Evolutionary conservation across 1,140 invertebrate genomes (phyloP).

Genomic region (Orchesella cincta): DNA sequence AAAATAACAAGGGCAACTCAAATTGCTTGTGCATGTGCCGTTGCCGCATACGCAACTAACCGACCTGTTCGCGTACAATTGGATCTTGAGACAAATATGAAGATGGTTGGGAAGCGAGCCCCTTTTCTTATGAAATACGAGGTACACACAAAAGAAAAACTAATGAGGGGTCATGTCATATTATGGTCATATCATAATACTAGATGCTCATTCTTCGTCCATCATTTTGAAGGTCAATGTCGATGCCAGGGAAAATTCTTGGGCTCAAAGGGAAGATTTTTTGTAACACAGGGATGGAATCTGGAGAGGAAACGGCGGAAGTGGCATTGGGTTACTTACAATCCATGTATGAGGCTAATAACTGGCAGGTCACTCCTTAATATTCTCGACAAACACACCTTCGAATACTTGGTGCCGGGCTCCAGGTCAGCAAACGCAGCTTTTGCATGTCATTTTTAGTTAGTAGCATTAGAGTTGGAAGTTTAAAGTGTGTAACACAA

Average conservation of each 20-base stretch:
- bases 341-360: constrained; percentile 43
- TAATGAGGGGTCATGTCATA: too few species aligned
- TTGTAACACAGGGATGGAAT: constrained; percentile 65
- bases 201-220: too few species aligned
- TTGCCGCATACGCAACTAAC: constrained; percentile 51
- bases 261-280: constrained; percentile 66
- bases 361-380: constrained; percentile 62
- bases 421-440: constrained; percentile 57
- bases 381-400: constrained; percentile 64
- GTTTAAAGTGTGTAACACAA: too few species aligned
- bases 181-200: too few species aligned
- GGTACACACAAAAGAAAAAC: too few species aligned
- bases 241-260: constrained; percentile 67
- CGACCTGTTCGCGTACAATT: constrained; percentile 31
- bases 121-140: constrained; percentile 38
- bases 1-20: constrained; percentile 48
- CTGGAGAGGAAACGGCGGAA: constrained; percentile 61
- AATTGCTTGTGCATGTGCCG: constrained; percentile 50
- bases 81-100: constrained; percentile 32
- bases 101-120: constrained; percentile 31
- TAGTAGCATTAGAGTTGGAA: too few species aligned
- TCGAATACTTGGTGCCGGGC: constrained; percentile 64
- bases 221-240: constrained; percentile 62
- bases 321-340: constrained; percentile 4
- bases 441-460: too few species aligned